Conservation (phyloP, 1,140 invertebrate species). For the Condylostylus longicornis region DNA sequence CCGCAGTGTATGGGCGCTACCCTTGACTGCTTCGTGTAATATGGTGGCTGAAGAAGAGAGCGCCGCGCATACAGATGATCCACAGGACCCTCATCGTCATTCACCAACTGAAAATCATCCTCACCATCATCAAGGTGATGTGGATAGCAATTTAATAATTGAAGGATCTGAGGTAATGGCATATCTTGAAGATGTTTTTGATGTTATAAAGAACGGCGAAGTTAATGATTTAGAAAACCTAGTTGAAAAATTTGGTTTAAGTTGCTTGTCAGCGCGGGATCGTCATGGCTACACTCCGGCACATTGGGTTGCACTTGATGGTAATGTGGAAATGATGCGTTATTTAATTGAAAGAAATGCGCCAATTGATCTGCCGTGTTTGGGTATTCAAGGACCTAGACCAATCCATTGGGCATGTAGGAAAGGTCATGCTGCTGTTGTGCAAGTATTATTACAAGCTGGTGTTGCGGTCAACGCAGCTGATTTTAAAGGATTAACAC, state of each 20-base stretch:
- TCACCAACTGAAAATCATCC: slow-evolving; percentile 32
- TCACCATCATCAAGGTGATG: slow-evolving; percentile 28
- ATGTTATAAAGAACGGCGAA: slow-evolving; percentile 38
- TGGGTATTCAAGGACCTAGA: slow-evolving; percentile 71
- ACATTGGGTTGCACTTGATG: slow-evolving; percentile 81
- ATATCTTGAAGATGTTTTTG: slow-evolving; percentile 29
- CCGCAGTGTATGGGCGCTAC: slow-evolving; percentile 68
- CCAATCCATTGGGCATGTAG: slow-evolving; percentile 86
- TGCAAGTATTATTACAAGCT: slow-evolving; percentile 61
- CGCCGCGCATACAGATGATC: slow-evolving; percentile 26
- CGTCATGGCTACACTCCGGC: slow-evolving; percentile 84
- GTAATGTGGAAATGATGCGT: slow-evolving; percentile 67
- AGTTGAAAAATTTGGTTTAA: slow-evolving; percentile 57
- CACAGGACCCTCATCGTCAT: too few species aligned
- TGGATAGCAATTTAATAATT: slow-evolving; percentile 21
- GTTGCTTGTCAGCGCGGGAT: slow-evolving; percentile 58
- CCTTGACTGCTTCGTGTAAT: slow-evolving; percentile 48
- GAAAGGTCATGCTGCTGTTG: slow-evolving; percentile 67
- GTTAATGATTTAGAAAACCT: slow-evolving; percentile 58
- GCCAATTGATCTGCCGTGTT: slow-evolving; percentile 68
- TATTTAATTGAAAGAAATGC: slow-evolving; percentile 69
- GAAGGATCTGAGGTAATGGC: slow-evolving; percentile 33
- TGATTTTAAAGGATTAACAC: slow-evolving; percentile 81
- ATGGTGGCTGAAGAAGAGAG: slow-evolving; percentile 51
- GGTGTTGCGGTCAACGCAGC: slow-evolving; percentile 79